These are phyloP conservation scores for Maniola hyperantus DNA, from an alignment of 2,888 invertebrate species.

Conservation along the genomic window DNA sequence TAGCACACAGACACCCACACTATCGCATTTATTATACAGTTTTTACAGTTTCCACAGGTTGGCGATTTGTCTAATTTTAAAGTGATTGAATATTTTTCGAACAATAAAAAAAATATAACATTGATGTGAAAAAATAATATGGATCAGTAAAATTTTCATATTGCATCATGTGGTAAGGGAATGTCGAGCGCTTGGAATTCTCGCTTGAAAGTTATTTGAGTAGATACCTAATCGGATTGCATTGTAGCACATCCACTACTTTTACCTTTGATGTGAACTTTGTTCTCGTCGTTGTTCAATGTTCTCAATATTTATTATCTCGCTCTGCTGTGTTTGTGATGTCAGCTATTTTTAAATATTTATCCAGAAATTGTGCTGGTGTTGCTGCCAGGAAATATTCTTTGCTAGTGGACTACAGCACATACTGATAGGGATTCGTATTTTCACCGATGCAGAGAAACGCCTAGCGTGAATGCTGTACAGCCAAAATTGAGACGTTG, in stretches of 20 bases:
- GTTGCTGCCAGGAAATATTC: background rate
- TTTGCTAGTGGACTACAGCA: background rate
- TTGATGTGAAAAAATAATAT: background rate
- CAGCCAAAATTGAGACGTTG: constrained; percentile 20
- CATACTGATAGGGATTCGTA: background rate
- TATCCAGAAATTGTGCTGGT: background rate
- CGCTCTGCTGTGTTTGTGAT: background rate
- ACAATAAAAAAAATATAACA: too few relatives aligned
- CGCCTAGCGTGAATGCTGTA: background rate
- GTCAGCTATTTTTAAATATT: background rate
- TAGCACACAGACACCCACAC: too few relatives aligned
- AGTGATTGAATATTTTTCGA: too few relatives aligned
- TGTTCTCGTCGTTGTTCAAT: background rate
- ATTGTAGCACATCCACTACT: background rate
- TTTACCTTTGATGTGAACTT: constrained; percentile 4
- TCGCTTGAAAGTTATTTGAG: background rate
- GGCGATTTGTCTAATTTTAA: too few relatives aligned
- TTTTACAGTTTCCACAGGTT: too few relatives aligned
- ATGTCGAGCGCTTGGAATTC: background rate
- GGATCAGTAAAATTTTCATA: background rate
- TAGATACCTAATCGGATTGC: background rate
- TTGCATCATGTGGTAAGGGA: background rate
- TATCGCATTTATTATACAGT: too few relatives aligned
- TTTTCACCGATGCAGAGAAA: background rate
- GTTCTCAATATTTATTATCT: background rate